Evolutionary conservation across 2,113 vertebrate genomes (phyloP).

Genomic region (Reinhardtius hippoglossoides): DNA sequence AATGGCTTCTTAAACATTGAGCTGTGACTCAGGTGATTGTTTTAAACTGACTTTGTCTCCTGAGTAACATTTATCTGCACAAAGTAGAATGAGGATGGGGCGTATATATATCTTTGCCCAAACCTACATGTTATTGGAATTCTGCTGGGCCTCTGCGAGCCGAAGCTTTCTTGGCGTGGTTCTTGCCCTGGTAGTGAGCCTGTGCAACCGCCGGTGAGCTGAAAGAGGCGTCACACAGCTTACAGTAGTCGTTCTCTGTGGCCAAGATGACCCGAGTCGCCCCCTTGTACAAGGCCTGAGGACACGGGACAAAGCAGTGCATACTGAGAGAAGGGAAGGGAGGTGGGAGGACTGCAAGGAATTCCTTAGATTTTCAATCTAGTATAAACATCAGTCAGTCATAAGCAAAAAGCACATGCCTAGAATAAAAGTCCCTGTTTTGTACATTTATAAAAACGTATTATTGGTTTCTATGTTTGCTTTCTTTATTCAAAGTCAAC

Average conservation of each 20-base stretch:
- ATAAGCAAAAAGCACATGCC: too few relatives aligned
- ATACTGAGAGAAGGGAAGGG: constrained; percentile 25
- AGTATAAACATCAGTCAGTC: too few relatives aligned
- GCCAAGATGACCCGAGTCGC: constrained; percentile 95
- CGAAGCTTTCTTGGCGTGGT: constrained; percentile 95
- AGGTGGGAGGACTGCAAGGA: neutral
- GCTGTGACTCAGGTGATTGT: neutral
- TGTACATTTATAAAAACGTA: too few relatives aligned
- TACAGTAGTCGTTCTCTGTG: constrained; percentile 98
- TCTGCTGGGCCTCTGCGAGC: constrained; percentile 91
- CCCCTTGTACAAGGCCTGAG: constrained; percentile 87
- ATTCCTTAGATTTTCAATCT: neutral
- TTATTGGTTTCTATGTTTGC: too few relatives aligned
- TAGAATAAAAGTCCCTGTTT: too few relatives aligned
- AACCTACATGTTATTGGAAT: constrained; percentile 85
- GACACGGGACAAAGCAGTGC: constrained; percentile 42
- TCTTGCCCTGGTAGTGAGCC: constrained; percentile 98
- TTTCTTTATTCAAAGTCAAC: too few relatives aligned
- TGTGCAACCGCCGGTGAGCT: constrained; percentile 96
- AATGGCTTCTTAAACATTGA: neutral
- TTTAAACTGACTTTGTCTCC: neutral
- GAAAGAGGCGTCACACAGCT: constrained; percentile 97
- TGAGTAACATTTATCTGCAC: too few relatives aligned
- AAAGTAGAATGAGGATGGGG: neutral
- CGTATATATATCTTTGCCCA: neutral